A percentile compares a stretch with the other conserved stretches of the same genome.
Conservation (phyloP, 2,797 vertebrate species). For the Cyclura pinguis region DNA sequence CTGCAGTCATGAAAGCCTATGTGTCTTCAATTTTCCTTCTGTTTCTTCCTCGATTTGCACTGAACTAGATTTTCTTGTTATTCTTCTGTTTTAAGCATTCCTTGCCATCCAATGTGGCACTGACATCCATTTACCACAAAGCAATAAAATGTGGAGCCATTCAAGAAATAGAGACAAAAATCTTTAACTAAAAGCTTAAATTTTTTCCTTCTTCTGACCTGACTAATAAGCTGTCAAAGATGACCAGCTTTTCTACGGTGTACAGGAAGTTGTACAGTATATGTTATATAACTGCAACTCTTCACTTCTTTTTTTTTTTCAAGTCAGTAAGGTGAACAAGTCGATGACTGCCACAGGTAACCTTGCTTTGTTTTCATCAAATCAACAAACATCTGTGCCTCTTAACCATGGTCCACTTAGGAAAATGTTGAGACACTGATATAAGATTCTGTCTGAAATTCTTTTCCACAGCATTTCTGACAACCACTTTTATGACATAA, state of each 20-base stretch:
- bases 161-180: background rate
- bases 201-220: background rate
- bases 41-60: background rate
- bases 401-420: slow-evolving; percentile 45
- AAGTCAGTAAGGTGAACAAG: slow-evolving; percentile 28
- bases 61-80: background rate
- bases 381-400: slow-evolving; percentile 31
- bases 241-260: background rate
- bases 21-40: background rate
- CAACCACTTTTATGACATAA: slow-evolving; percentile 10
- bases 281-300: background rate
- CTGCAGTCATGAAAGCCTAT: background rate
- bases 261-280: too few species aligned
- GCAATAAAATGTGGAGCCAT: background rate
- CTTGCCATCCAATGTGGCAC: background rate
- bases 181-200: background rate
- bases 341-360: slow-evolving; percentile 17
- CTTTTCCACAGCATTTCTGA: background rate
- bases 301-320: slow-evolving; percentile 21
- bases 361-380: slow-evolving; percentile 53
- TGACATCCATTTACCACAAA: background rate
- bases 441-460: slow-evolving; percentile 11
- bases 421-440: slow-evolving; percentile 13
- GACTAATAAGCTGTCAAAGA: background rate
- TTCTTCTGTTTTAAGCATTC: background rate